Base-by-base conservation (phyloP, 2,797 vertebrate genomes). In the Gymnoscopelus microlampas region DNA sequence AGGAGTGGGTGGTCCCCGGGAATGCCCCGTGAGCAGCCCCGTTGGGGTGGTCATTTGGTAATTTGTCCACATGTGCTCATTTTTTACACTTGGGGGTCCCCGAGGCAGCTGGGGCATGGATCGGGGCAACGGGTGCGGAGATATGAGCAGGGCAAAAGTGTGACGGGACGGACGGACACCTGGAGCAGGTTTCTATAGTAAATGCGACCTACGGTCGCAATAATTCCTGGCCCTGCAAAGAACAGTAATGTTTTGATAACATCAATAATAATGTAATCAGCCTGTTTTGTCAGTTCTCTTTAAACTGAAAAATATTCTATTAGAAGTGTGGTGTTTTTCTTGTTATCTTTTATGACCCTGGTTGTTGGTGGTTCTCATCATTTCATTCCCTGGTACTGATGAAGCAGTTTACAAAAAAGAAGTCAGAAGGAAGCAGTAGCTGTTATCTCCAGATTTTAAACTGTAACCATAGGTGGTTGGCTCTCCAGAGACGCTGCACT, bases 331-430 rank as follows among this genome's bases (percentile, higher is more conserved):
- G 64, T 29, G 24, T 11, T 24, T 63, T 66, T 62, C 44, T 57
- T 39, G 13, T 58, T 14, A 49, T 56, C 2, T 13, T 15, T 60
- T 19, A 14, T 0, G 2, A 51, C 65, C 62, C 6, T 9, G 0
- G 60, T 59, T n/a, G 0, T 3, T 68, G 55, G 72, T 76, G 69
- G 35, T 62, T 60, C 66, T 72, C 64, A 53, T 66, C 61, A 29
- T 49, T 26, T 51, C 26, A 12, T 55, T 55, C 4, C 54, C 60
- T 13, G n/a, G 44, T 60, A 24, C 50, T 57, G 60, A 73, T 79
- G 60, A 74, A 77, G 51, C 58, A 56, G 53, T 71, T 54, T 4
- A 5, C 14, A 8, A 8, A 66, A 68, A 75, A 44, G 71, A 72
- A 60, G 15, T 3, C 13, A 48, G 62, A 68, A 70, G 32, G 55